phyloP scores from a whole-genome alignment of 1,140 invertebrate genomes.

The Contarinia nasturtii region DNA sequence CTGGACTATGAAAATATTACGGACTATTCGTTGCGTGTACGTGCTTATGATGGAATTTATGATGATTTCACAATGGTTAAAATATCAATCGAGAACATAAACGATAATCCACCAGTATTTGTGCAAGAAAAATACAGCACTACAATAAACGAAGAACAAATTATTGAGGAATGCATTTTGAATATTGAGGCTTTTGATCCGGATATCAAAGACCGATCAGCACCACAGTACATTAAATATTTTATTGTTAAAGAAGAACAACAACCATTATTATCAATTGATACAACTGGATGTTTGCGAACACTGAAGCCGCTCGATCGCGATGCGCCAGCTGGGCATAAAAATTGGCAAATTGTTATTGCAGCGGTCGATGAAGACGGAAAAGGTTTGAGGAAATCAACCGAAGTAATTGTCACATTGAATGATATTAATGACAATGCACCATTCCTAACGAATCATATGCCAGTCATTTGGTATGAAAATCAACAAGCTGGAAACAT shows the following conservation, averaged over 20 bases:
- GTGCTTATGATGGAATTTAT: constrained; percentile 57
- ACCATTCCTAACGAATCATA: constrained; percentile 59
- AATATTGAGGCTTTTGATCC: constrained; percentile 61
- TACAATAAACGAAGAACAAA: constrained; percentile 46
- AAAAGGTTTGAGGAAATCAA: constrained; percentile 34
- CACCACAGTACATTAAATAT: constrained; percentile 59
- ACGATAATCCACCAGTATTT: constrained; percentile 67
- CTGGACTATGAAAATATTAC: constrained; percentile 74
- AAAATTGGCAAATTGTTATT: constrained; percentile 66
- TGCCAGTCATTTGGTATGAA: constrained; percentile 65
- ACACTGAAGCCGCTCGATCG: constrained; percentile 66
- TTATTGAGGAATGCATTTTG: constrained; percentile 41
- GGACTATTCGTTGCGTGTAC: constrained; percentile 53
- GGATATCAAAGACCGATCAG: constrained; percentile 52
- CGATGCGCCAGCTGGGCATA: constrained; percentile 65
- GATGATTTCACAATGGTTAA: constrained; percentile 54
- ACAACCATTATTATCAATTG: constrained; percentile 43
- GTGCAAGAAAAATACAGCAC: constrained; percentile 37
- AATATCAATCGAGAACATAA: constrained; percentile 63
- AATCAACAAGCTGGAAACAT: constrained; percentile 49
- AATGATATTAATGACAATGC: constrained; percentile 81
- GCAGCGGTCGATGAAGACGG: constrained; percentile 65
- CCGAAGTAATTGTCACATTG: constrained; percentile 54
- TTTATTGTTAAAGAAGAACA: constrained; percentile 50
- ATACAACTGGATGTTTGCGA: constrained; percentile 51